A percentile compares a stretch with the other conserved stretches of the same genome.
phyloP scores from a whole-genome alignment of 2,113 vertebrate genomes.

The Nasalis larvatus region DNA sequence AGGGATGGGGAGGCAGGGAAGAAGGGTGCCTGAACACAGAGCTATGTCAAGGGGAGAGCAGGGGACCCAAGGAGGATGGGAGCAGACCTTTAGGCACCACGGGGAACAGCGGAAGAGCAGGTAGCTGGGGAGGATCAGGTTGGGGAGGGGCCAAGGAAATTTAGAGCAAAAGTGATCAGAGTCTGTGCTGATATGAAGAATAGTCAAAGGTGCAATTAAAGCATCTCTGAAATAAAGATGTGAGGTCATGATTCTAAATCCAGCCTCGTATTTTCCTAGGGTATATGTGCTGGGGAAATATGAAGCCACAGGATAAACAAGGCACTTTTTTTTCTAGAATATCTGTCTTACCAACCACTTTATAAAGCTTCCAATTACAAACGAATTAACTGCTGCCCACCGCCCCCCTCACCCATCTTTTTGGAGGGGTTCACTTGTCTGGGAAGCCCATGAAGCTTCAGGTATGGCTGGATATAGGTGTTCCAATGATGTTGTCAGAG shows the following conservation, averaged over 20 bases:
- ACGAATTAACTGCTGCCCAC: not conserved
- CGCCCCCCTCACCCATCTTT: fast-evolving
- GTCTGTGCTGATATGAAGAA: not conserved
- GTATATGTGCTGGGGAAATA: not conserved
- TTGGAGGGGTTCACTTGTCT: not conserved
- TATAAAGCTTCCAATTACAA: not conserved
- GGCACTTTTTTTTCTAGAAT: not conserved
- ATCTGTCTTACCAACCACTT: slow-evolving; percentile 18
- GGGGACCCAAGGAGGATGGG: not conserved
- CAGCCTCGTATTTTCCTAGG: not conserved
- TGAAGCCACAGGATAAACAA: not conserved
- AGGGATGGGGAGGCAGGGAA: not conserved
- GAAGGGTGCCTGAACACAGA: not conserved
- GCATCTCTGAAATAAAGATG: not conserved
- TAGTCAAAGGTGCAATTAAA: not conserved
- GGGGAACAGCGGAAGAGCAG: fast-evolving
- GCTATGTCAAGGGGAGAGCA: not conserved
- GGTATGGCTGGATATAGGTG: not conserved
- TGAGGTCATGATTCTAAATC: not conserved
- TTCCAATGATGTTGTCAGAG: not conserved
- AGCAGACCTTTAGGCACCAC: not conserved
- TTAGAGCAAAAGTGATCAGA: not conserved
- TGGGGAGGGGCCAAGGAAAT: not conserved
- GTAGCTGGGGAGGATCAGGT: not conserved
- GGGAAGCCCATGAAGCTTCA: not conserved